These are phyloP conservation scores for Sinocyclocheilus anshuiensis DNA, from an alignment of 2,113 vertebrate species.

Conservation along the genomic window DNA sequence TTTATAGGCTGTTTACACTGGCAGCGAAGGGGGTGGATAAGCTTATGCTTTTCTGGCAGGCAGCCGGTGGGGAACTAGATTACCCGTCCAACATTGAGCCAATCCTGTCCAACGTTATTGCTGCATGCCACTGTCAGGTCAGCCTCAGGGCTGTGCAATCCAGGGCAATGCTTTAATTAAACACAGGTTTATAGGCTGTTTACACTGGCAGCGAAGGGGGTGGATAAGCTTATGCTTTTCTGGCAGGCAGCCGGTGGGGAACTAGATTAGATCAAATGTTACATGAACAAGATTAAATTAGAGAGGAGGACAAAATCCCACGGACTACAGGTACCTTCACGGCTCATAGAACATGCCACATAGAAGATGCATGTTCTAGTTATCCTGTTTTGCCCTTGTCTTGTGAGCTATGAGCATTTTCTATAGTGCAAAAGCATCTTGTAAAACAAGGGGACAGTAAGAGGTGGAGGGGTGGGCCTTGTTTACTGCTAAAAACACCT, in stretches of 20 bases:
- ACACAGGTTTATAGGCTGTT: constrained; percentile 36
- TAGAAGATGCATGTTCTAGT: constrained; percentile 14
- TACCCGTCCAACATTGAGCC: constrained; percentile 15
- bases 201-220: constrained; percentile 22
- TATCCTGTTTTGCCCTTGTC: constrained; percentile 17
- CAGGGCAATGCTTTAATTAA: constrained; percentile 33
- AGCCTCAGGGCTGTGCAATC: constrained; percentile 21
- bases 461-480: no score
- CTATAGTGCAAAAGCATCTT: neutral
- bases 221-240: constrained; percentile 41
- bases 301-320: constrained; percentile 21
- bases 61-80: constrained; percentile 37
- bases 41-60: constrained; percentile 46
- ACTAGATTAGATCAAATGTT: constrained; percentile 47
- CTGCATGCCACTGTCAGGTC: constrained; percentile 5
- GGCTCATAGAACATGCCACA: constrained; percentile 16
- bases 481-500: neutral
- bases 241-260: constrained; percentile 33
- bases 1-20: constrained; percentile 44
- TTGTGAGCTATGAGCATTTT: constrained; percentile 1
- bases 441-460: neutral
- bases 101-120: constrained; percentile 26
- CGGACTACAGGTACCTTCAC: constrained; percentile 8
- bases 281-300: constrained; percentile 48
- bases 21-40: constrained; percentile 4